phyloP scores from a whole-genome alignment of 2,888 invertebrate genomes.

The Ennomos fuscantarius region DNA sequence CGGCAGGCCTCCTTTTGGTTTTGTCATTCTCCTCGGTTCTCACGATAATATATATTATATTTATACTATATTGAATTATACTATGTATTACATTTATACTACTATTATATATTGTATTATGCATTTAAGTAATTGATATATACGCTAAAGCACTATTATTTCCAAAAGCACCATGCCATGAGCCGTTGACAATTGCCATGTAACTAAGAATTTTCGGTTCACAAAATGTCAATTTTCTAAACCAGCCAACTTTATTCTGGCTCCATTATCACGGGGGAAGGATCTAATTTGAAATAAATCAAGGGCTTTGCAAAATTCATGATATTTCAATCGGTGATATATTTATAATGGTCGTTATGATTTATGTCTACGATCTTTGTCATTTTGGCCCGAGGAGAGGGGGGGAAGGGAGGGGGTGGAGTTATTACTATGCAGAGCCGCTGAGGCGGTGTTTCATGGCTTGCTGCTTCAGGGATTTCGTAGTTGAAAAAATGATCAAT shows the following conservation, averaged over 20 bases:
- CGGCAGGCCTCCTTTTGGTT: no score
- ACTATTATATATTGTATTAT: no score
- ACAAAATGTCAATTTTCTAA: slow-evolving; percentile 5
- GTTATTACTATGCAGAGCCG: slow-evolving; percentile 5
- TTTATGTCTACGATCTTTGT: slow-evolving; percentile 17
- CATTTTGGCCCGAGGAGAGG: slow-evolving; percentile 2
- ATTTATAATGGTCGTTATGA: slow-evolving; percentile 20
- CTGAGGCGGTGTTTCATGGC: slow-evolving; percentile 6
- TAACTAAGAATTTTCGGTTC: no score
- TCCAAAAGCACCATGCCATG: no score
- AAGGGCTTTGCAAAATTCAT: slow-evolving; percentile 22
- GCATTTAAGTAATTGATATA: no score
- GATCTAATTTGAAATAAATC: slow-evolving; percentile 26
- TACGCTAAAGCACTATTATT: no score
- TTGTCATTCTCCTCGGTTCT: no score
- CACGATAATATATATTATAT: no score
- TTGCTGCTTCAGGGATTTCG: neutral
- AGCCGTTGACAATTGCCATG: no score
- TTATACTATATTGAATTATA: no score
- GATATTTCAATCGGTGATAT: slow-evolving; percentile 11
- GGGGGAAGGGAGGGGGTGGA: neutral
- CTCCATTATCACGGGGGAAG: slow-evolving; percentile 4
- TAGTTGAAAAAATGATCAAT: neutral
- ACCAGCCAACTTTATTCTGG: neutral
- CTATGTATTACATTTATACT: no score